Percentiles rank a stretch among this genome's conserved stretches.
Evolutionary conservation across 2,888 invertebrate species (phyloP).

Genomic region (Octonoba sinensis): DNA sequence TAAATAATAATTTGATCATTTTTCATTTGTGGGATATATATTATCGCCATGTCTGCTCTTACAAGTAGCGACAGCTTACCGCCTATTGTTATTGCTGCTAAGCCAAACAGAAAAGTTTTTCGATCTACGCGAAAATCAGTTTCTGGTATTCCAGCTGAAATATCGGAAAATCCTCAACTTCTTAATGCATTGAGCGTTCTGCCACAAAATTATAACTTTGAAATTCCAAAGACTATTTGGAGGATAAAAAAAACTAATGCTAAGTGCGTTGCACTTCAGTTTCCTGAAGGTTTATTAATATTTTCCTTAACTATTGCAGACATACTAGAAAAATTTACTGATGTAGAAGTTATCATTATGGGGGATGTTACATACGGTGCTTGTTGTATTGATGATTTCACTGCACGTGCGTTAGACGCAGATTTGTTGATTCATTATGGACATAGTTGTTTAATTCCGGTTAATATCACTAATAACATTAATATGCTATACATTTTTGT

Average conservation of each 20-base stretch:
- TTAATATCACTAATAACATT: constrained; percentile 83
- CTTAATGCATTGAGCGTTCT: constrained; percentile 81
- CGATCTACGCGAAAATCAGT: constrained; percentile 44
- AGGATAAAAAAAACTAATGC: constrained; percentile 86
- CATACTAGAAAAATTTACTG: constrained; percentile 88
- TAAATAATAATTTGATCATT: too few relatives aligned
- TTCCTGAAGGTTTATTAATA: constrained; percentile 95
- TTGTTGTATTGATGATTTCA: constrained; percentile 97
- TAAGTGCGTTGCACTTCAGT: constrained; percentile 91
- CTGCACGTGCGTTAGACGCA: constrained; percentile 89
- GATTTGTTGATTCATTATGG: constrained; percentile 96
- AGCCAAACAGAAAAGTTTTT: constrained; percentile 59
- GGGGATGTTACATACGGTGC: constrained; percentile 99
- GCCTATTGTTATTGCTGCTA: constrained; percentile 40
- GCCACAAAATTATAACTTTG: constrained; percentile 97
- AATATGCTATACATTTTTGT: constrained; percentile 98
- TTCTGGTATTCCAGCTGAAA: constrained; percentile 85
- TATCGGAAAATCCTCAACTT: constrained; percentile 81
- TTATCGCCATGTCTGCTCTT: not conserved
- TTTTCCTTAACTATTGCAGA: constrained; percentile 94
- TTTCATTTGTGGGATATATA: too few relatives aligned
- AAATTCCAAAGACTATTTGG: constrained; percentile 98
- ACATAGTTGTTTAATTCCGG: constrained; percentile 94
- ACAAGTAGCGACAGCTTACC: not conserved
- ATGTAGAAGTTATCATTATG: constrained; percentile 94